These are phyloP conservation scores for Camponotus fellah DNA, from an alignment of 2,888 invertebrate species.

Conservation along the genomic window DNA sequence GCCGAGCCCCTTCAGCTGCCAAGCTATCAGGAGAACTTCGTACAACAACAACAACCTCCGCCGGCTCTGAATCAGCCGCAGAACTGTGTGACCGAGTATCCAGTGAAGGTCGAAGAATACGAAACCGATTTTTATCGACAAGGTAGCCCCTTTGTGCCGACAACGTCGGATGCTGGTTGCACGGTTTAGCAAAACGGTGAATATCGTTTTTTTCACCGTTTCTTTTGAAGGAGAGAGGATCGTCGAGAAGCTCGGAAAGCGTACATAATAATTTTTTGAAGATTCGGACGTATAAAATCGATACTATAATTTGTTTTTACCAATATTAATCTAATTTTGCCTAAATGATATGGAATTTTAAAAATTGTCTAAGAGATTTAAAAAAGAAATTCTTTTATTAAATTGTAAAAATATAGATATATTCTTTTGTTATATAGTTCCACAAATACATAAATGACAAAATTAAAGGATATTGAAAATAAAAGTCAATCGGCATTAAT, in stretches of 20 bases:
- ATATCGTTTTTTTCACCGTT: slow-evolving; percentile 30
- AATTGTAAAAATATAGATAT: slow-evolving; percentile 1
- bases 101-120: slow-evolving; percentile 83
- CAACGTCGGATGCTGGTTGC: slow-evolving; percentile 82
- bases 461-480: background rate
- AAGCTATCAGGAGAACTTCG: slow-evolving; percentile 84
- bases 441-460: background rate
- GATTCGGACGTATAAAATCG: background rate
- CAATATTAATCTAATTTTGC: slow-evolving; percentile 3
- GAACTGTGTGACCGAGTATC: slow-evolving; percentile 82
- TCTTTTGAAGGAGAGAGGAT: slow-evolving; percentile 15
- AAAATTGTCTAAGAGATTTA: background rate
- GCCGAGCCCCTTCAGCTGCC: slow-evolving; percentile 81
- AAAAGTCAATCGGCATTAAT: slow-evolving; percentile 11
- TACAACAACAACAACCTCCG: slow-evolving; percentile 72
- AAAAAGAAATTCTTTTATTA: background rate
- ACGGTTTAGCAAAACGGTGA: slow-evolving; percentile 79
- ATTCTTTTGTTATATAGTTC: background rate
- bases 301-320: background rate
- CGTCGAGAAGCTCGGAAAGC: slow-evolving; percentile 39
- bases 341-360: background rate
- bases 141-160: slow-evolving; percentile 81
- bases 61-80: slow-evolving; percentile 81
- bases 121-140: slow-evolving; percentile 83
- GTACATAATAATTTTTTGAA: background rate